These are phyloP conservation scores for Mechanitis mazaeus DNA, from an alignment of 2,888 invertebrate genomes.

Conservation along the genomic window DNA sequence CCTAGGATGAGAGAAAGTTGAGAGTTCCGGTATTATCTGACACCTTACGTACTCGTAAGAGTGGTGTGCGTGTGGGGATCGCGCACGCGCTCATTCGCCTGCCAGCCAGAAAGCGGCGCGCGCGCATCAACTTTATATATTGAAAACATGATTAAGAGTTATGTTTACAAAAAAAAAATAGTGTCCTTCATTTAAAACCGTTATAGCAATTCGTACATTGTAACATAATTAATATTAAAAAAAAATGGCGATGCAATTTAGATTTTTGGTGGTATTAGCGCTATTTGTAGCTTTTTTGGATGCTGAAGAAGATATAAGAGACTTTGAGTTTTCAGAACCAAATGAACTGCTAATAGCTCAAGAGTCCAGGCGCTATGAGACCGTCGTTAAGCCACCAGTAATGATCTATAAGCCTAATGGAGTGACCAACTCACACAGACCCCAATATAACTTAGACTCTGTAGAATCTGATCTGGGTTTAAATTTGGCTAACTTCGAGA, in stretches of 20 bases:
- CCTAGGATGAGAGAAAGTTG: constrained; percentile 61
- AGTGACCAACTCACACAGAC: constrained; percentile 66
- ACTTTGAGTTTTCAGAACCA: constrained; percentile 55
- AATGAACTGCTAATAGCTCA: constrained; percentile 68
- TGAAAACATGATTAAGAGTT: constrained; percentile 24
- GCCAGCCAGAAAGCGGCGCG: constrained; percentile 49
- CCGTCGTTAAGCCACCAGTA: constrained; percentile 55
- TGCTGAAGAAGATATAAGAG: constrained; percentile 49
- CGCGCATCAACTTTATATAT: constrained; percentile 43
- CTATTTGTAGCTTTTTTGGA: constrained; percentile 29
- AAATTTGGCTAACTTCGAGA: constrained; percentile 43
- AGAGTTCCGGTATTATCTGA: constrained; percentile 69
- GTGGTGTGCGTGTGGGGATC: constrained; percentile 47
- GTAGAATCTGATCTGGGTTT: constrained; percentile 47
- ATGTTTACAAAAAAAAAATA: constrained; percentile 18
- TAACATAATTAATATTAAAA: background rate
- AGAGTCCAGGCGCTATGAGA: constrained; percentile 63
- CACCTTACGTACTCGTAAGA: constrained; percentile 46
- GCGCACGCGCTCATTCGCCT: constrained; percentile 56
- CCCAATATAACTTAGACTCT: constrained; percentile 67
- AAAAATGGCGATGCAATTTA: constrained; percentile 29
- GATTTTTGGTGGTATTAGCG: constrained; percentile 39
- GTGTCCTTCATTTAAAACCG: constrained; percentile 1
- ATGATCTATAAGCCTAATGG: constrained; percentile 53
- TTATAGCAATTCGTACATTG: background rate